Evolutionary conservation across 2,797 vertebrate species (phyloP), one percentile per base, ranked within the genome.

Genomic region (Notolepis coatsorum): DNA sequence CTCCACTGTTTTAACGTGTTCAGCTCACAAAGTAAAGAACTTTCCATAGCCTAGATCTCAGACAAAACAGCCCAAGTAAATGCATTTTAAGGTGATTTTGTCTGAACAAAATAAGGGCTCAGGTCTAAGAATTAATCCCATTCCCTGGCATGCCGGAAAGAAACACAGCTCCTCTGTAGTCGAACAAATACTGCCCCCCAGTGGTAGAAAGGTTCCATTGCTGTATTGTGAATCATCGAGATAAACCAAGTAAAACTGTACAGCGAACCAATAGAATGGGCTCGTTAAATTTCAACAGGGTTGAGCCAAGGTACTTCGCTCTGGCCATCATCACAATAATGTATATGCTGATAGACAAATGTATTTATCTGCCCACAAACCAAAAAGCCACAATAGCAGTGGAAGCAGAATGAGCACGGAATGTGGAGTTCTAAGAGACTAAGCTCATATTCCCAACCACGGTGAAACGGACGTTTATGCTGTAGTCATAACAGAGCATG

Each of bases 401-500:
- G 52, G 43, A 53, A 39, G 4, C n/a, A n/a, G n/a, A 41, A 33
- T 9, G 46, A 64, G 54, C 52, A 57, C 58, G 75, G 52, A 68
- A 56, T 75, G 38, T 35, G 17, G 23, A 13, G 58, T 65, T 79
- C 27, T 15, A 54, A 57, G 81, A 79, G 82, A 53, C 31, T 1
- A n/a, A n/a, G 38, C 72, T 87, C 75, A 17, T 23, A 59, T 85
- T 89, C 79, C 81, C 65, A 71, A 56, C 52, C 24, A 43, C 72
- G 77, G 73, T 75, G 63, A 87, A 74, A 67, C 65, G 23, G 20
- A 64, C 59, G 82, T 82, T 81, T 35, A 74, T 67, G 54, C 63
- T 42, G 63, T 57, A 81, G 78, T 83, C 78, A 82, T 61, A 88
- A 78, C 76, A 84, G 73, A 84, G 66, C 28, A 47, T 20, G 68